These are phyloP conservation scores for Calephelis nemesis DNA, from an alignment of 1,140 invertebrate genomes.

Conservation along the genomic window DNA sequence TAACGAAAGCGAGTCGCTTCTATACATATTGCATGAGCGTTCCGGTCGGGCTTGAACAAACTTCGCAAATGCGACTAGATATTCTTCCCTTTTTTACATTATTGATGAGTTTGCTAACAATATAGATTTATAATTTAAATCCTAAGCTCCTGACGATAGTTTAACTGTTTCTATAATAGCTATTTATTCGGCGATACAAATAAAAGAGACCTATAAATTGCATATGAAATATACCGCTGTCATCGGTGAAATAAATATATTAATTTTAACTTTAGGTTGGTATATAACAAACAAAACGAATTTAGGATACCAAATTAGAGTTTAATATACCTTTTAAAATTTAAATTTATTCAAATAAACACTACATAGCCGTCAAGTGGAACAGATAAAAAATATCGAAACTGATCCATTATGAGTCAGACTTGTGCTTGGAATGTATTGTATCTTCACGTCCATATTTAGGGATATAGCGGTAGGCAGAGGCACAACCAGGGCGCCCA, in stretches of 20 bases:
- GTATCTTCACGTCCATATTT: too few relatives aligned
- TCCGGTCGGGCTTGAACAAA: constrained; percentile 36
- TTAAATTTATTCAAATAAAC: background rate
- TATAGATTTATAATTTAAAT: constrained; percentile 4
- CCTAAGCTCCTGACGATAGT: background rate
- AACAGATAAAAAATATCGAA: background rate
- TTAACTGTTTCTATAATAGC: background rate
- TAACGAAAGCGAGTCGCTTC: constrained; percentile 47
- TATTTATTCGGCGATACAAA: background rate
- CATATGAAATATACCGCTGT: too few relatives aligned
- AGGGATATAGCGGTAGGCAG: too few relatives aligned
- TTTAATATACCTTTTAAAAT: too few relatives aligned
- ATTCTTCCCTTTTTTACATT: constrained; percentile 17
- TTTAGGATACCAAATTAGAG: too few relatives aligned
- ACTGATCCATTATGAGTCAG: background rate
- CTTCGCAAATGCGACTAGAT: constrained; percentile 29
- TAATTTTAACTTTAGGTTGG: too few relatives aligned
- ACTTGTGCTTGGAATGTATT: too few relatives aligned
- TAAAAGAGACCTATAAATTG: too few relatives aligned
- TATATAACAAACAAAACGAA: too few relatives aligned
- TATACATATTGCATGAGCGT: constrained; percentile 69
- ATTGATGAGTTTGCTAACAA: constrained; percentile 6
- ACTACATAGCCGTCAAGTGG: background rate
- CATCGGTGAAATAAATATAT: too few relatives aligned
- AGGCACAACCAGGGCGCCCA: too few relatives aligned